Evolutionary conservation across 1,140 invertebrate genomes (phyloP).

Genomic region (Euwallacea fornicatus): DNA sequence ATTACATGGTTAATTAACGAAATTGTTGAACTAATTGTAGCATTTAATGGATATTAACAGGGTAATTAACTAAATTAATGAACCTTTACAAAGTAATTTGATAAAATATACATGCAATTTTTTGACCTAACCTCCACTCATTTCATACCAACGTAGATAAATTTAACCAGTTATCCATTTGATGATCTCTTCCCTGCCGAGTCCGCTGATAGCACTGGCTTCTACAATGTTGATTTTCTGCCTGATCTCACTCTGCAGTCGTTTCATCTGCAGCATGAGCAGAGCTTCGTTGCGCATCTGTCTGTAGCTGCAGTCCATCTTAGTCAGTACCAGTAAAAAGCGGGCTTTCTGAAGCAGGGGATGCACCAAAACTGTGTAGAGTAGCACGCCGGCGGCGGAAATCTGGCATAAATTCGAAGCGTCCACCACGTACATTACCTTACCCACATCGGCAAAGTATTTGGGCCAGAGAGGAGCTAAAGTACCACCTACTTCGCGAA

Average conservation of each 20-base stretch:
- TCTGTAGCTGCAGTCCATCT: conserved; percentile 80
- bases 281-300: conserved; percentile 82
- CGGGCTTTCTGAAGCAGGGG: conserved; percentile 65
- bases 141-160: no score
- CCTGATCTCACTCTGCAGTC: conserved; percentile 64
- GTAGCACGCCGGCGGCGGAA: conserved; percentile 73
- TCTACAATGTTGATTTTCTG: conserved; percentile 70
- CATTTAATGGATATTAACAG: no score
- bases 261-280: conserved; percentile 70
- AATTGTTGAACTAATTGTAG: no score
- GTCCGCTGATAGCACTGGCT: conserved; percentile 69
- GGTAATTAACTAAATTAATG: no score
- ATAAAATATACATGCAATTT: no score
- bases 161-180: conserved; percentile 58
- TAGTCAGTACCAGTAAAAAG: conserved; percentile 73
- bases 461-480: conserved; percentile 79
- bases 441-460: conserved; percentile 68
- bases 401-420: conserved; percentile 80
- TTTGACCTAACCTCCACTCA: no score
- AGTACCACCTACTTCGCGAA: conserved; percentile 70
- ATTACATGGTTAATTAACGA: no score
- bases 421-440: conserved; percentile 77
- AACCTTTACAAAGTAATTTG: no score
- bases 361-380: conserved; percentile 73
- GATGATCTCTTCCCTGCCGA: conserved; percentile 67